These are phyloP conservation scores for Dysidea cf. avara DNA, from an alignment of 37 sponge, comb jelly and placozoan genomes.

Conservation along the genomic window DNA sequence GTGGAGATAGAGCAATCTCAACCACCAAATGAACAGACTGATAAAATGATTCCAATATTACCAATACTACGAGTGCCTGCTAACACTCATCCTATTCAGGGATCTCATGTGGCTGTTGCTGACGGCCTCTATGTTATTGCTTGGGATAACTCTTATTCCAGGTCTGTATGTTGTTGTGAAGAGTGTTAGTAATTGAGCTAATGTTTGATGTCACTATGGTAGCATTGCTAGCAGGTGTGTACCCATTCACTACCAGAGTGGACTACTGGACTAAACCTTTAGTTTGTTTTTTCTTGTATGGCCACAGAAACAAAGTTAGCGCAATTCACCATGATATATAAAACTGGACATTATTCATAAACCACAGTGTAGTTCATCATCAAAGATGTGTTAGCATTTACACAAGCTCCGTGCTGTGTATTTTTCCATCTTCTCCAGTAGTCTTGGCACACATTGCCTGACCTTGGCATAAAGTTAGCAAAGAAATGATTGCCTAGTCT, in stretches of 20 bases:
- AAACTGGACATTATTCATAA: too few relatives aligned
- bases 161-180: constrained; percentile 25
- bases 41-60: constrained; percentile 71
- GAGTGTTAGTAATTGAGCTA: not conserved
- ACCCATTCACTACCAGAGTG: too few relatives aligned
- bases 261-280: too few relatives aligned
- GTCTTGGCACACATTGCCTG: too few relatives aligned
- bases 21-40: constrained; percentile 36
- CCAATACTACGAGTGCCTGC: constrained; percentile 78
- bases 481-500: too few relatives aligned
- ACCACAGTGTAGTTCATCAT: too few relatives aligned
- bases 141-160: constrained; percentile 92
- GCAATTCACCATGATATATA: too few relatives aligned
- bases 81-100: constrained; percentile 73
- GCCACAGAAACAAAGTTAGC: not conserved
- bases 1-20: constrained; percentile 65
- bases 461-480: too few relatives aligned
- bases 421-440: too few relatives aligned
- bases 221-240: too few relatives aligned
- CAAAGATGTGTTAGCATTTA: too few relatives aligned
- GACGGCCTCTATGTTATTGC: constrained; percentile 90
- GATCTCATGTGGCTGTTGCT: constrained; percentile 75
- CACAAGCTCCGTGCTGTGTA: too few relatives aligned
- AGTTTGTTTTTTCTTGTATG: not conserved
- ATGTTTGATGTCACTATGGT: not conserved